These are phyloP conservation scores for Pachyuromys duprasi DNA, from an alignment of 2,797 vertebrate species.

Conservation along the genomic window DNA sequence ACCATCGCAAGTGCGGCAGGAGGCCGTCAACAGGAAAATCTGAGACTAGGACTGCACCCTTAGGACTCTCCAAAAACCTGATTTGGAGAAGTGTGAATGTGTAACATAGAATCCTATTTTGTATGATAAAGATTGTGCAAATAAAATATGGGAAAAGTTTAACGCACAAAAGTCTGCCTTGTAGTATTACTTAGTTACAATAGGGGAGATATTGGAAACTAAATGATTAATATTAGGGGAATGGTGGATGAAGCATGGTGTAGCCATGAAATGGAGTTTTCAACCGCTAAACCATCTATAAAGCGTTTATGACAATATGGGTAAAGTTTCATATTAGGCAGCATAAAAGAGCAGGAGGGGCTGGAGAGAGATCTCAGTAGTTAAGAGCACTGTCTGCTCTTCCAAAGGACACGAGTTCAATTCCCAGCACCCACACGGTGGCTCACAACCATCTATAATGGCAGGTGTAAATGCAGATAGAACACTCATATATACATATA, in stretches of 20 bases:
- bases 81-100: conserved; percentile 60
- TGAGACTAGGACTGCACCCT: not conserved
- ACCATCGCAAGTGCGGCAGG: not conserved
- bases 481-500: no score
- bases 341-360: conserved; percentile 44
- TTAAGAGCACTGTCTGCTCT: no score
- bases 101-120: conserved; percentile 71
- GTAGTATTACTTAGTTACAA: not conserved
- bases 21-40: not conserved
- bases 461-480: no score
- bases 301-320: conserved; percentile 6
- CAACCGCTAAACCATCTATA: conserved; percentile 19
- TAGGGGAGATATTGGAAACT: not conserved
- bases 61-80: conserved; percentile 27
- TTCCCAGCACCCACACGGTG: no score
- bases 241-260: conserved; percentile 17
- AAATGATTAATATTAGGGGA: not conserved
- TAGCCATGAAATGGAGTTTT: conserved; percentile 49
- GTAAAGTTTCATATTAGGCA: not conserved
- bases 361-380: no score
- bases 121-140: conserved; percentile 74
- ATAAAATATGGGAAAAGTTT: conserved; percentile 15
- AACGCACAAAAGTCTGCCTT: conserved; percentile 30
- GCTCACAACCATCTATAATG: no score
- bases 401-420: no score